These are phyloP conservation scores for Drosophila eohydei DNA, from an alignment of 2,888 invertebrate species.

Conservation along the genomic window DNA sequence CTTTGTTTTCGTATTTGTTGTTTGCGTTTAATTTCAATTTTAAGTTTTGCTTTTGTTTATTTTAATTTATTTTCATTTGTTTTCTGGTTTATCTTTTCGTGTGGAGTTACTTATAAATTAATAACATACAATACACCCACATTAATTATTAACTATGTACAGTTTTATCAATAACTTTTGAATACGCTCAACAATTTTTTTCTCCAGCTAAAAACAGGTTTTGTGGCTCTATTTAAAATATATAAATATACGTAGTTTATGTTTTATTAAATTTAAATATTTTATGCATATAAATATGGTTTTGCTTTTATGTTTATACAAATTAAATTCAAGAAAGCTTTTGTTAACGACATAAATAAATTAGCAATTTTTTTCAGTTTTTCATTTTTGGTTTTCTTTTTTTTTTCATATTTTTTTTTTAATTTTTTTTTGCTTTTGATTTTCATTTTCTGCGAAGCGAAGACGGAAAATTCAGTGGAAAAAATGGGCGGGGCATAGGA, in stretches of 20 bases:
- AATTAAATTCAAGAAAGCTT: slow-evolving; percentile 80
- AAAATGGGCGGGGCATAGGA: slow-evolving; percentile 59
- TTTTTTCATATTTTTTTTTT: slow-evolving; percentile 23
- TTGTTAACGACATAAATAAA: slow-evolving; percentile 72
- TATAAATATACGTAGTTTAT: slow-evolving; percentile 25
- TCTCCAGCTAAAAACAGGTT: slow-evolving; percentile 42
- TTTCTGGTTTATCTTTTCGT: slow-evolving; percentile 32
- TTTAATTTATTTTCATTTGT: slow-evolving; percentile 9
- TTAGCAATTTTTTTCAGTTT: slow-evolving; percentile 47
- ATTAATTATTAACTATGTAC: slow-evolving; percentile 72
- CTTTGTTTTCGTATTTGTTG: slow-evolving; percentile 27
- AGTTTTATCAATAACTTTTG: slow-evolving; percentile 40
- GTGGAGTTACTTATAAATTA: slow-evolving; percentile 58
- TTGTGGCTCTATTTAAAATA: slow-evolving; percentile 34
- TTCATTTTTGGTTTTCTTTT: slow-evolving; percentile 15
- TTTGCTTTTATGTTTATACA: slow-evolving; percentile 49
- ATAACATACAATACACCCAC: slow-evolving; percentile 75
- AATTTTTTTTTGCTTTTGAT: slow-evolving; percentile 27
- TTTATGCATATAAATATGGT: slow-evolving; percentile 44
- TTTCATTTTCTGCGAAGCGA: slow-evolving; percentile 59
- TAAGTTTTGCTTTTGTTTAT: slow-evolving; percentile 16
- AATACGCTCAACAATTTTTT: slow-evolving; percentile 51
- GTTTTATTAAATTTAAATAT: slow-evolving; percentile 39
- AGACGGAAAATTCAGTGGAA: slow-evolving; percentile 69
- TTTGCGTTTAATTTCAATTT: slow-evolving; percentile 15